phyloP scores from a whole-genome alignment of 2,888 invertebrate genomes.

The Agrenia bidenticulata region DNA sequence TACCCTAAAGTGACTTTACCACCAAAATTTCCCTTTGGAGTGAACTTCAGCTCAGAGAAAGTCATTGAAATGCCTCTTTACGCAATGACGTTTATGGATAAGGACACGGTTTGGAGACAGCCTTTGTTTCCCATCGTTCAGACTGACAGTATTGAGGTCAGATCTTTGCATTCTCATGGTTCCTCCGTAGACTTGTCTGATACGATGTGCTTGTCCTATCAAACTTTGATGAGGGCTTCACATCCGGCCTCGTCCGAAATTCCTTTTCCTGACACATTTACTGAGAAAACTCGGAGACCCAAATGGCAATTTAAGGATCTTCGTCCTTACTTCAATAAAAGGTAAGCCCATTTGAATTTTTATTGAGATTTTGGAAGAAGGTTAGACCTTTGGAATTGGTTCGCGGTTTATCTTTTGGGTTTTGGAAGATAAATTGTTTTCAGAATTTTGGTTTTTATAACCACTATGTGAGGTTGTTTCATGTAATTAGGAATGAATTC shows the following conservation, averaged over 20 bases:
- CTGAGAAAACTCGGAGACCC: constrained; percentile 27
- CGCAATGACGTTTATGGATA: constrained; percentile 42
- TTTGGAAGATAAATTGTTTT: too few species aligned
- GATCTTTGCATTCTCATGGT: constrained; percentile 12
- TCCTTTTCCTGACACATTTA: neutral
- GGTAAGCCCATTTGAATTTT: constrained; percentile 28
- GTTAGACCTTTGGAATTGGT: too few species aligned
- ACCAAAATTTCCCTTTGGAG: constrained; percentile 39
- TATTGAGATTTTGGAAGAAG: neutral
- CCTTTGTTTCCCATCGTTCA: constrained; percentile 43
- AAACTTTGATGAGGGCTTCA: constrained; percentile 28
- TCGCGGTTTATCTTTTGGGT: too few species aligned
- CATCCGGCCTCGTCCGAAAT: constrained; percentile 23
- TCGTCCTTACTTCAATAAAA: constrained; percentile 49
- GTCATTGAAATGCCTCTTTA: constrained; percentile 50
- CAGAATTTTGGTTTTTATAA: neutral
- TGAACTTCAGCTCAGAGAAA: constrained; percentile 41
- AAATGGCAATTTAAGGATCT: constrained; percentile 51
- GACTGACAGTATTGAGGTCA: neutral
- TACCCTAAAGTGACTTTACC: constrained; percentile 32
- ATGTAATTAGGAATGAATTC: too few species aligned
- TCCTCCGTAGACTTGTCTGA: neutral
- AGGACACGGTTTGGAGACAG: constrained; percentile 47
- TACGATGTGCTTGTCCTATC: constrained; percentile 29
- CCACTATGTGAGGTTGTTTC: too few species aligned